Evolutionary conservation across 2,113 vertebrate genomes (phyloP).

Genomic region (Clarias macrocephalus): DNA sequence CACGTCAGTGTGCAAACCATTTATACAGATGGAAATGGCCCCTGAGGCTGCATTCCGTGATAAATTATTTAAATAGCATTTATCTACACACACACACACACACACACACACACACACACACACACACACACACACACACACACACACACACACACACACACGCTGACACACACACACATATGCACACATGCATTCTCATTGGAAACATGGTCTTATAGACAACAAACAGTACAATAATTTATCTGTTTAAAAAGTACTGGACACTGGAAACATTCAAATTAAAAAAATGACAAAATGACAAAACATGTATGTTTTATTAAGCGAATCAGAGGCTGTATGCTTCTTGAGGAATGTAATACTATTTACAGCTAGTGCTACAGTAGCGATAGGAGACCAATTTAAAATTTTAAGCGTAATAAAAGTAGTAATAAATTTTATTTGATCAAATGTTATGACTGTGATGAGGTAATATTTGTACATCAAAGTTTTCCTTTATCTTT

Average conservation of each 20-base stretch:
- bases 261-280: constrained; percentile 75
- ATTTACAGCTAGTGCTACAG: constrained; percentile 95
- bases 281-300: constrained; percentile 72
- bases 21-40: constrained; percentile 94
- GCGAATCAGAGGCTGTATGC: constrained; percentile 48
- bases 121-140: constrained; percentile 71
- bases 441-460: constrained; percentile 84
- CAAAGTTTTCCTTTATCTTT: constrained; percentile 76
- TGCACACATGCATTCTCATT: constrained; percentile 34
- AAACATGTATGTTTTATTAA: constrained; percentile 68
- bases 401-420: constrained; percentile 67
- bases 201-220: constrained; percentile 71
- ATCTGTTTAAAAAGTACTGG: constrained; percentile 84
- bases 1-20: constrained; percentile 96
- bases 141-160: constrained; percentile 58
- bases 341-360: constrained; percentile 68
- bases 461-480: constrained; percentile 99
- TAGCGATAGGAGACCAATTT: constrained; percentile 80
- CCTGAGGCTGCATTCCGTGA: constrained; percentile 88
- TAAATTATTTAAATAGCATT: constrained; percentile 99
- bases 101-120: constrained; percentile 26
- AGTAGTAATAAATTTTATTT: constrained; percentile 60
- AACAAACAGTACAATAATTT: constrained; percentile 88
- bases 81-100: constrained; percentile 81
- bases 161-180: constrained; percentile 70